Evolutionary conservation across 2,888 invertebrate species (phyloP), one percentile per base, ranked within the genome.

Genomic region (Platycnemis pennipes): DNA sequence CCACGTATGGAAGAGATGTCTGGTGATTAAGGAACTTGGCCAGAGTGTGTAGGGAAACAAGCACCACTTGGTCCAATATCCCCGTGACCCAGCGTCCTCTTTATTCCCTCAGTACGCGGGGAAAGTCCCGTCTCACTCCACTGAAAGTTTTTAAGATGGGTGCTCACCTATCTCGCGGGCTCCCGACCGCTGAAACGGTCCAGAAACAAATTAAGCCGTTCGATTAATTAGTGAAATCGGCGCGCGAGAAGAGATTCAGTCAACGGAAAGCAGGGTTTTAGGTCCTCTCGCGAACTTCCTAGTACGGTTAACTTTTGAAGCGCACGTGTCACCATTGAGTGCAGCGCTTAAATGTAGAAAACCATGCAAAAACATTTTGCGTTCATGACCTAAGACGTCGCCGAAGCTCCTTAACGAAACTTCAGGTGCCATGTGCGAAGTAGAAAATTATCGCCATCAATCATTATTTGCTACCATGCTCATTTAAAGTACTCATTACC

Each of bases 21-120:
- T 26, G 63, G 44, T 91, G 91, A 63, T 91, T 91, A 5, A 45
- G 91, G 69, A 91, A 69, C 91, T 91, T 44, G 63, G 91, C 69
- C 69, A 42, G 63, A 91, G 44, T 2, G 44, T 2, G 31, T 8
- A 87, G 26, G 87, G 91, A 63, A 91, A 91, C 53, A 56, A 91
- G 69, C 89, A 11, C 42, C 5, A 42, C 42, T 42, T 91, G 63
- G 45, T 91, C 91, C 69, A 91, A 91, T 91, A 69, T 91, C 69
- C 91, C 91, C 69, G 69, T 91, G 91, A 91, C 91, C 91, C 91
- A 89, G 56, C 89, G 91, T 91, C 91, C 91, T 63, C 91, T 45
- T 91, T 91, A 91, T 56, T 44, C 91, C 44, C 44, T 11, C 63
- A 69, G 44, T 91, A 91, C 63, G 44, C 91, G 63, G 63, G 91